Base-by-base conservation (phyloP, 2,113 vertebrate genomes). In the Sardina pilchardus region DNA sequence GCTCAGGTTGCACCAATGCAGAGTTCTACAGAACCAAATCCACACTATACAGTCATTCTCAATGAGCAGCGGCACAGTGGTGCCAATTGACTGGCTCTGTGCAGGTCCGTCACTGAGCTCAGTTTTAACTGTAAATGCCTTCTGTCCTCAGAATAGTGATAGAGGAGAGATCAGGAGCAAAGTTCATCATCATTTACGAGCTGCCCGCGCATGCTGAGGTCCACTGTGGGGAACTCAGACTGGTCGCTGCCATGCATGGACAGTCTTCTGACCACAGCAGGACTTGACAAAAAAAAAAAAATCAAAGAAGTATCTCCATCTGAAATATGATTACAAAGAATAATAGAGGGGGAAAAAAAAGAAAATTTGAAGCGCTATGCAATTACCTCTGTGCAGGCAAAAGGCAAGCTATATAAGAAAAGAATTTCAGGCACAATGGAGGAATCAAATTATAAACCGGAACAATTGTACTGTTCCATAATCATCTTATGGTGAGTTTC, bases 111-210 rank as follows among this genome's bases (percentile, higher is more conserved):
- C 71, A 78, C 26, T 78, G 12, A 34, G 71, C 71, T 36, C 71
- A 34, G 10, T 36, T 16, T 34, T 17, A 16, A 5, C 30, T 12
- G 10, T 83, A 85, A 85, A 81, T 85, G 82, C 82, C 81, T 78
- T 83, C 83, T 87, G 53, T 42, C 59, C 30, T 83, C 10, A 30
- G 43, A 17, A 47, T 48, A 50, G 36, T 42, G n/a, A n/a, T n/a
- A 5, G 3, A 75, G 30, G 26, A 84, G 71, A 87, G 71, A 53
- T 82, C 26, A n/a, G 14, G 48, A 82, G 43, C 17, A 42, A 43
- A 63, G 84, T 78, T 83, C 45, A 88, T 56, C 47, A 53, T 50
- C 85, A 50, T 82, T 85, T 78, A 63, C 82, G 47, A 44, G 42
- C 47, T 19, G 26, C 45, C 82, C 53, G 45, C 48, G 30, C 42